Conservation (phyloP, 92 coral and sea anemone species). For the Palythoa grandis region DNA sequence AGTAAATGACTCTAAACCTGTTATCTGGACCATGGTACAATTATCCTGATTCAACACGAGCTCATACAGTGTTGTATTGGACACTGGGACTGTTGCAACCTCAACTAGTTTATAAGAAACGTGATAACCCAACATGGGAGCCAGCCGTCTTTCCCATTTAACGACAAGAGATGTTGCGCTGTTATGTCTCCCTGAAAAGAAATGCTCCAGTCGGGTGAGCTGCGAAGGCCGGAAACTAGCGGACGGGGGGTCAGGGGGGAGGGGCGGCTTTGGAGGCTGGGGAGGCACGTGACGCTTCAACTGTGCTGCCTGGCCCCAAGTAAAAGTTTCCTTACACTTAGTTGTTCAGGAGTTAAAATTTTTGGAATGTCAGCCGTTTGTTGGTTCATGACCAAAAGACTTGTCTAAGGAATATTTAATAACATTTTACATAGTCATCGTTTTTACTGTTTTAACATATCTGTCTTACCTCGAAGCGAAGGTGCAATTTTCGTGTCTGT, state of each 20-base stretch:
- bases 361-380: background rate
- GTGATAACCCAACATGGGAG: background rate
- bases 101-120: background rate
- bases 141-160: slow-evolving; percentile 12
- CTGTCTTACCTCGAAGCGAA: background rate
- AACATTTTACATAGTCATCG: background rate
- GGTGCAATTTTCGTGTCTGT: background rate
- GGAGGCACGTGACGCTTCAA: too few relatives aligned
- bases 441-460: background rate
- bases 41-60: slow-evolving; percentile 4
- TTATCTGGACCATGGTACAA: background rate
- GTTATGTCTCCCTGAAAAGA: background rate
- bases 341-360: background rate
- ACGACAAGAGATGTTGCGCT: background rate
- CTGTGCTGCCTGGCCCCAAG: too few relatives aligned
- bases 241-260: too few relatives aligned
- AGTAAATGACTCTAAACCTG: slow-evolving; percentile 22
- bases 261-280: too few relatives aligned
- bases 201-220: too few relatives aligned
- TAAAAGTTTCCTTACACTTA: too few relatives aligned
- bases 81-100: background rate
- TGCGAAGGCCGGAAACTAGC: too few relatives aligned
- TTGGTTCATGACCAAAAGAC: background rate
- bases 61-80: background rate
- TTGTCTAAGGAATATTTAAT: background rate